Evolutionary conservation across 2,113 vertebrate genomes (phyloP).

Genomic region (Egretta garzetta): DNA sequence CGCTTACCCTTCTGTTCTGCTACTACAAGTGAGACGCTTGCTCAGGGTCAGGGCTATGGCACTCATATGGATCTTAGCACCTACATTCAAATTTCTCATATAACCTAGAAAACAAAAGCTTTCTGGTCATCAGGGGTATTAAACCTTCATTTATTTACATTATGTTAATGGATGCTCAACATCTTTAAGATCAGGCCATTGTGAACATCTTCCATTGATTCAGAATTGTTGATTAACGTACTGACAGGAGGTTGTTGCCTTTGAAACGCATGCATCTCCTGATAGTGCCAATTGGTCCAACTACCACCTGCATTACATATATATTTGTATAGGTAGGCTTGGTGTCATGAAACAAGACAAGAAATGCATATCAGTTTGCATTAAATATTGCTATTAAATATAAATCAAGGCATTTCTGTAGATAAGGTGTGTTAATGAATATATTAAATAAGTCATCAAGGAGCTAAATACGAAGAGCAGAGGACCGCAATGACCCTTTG

Average conservation of each 20-base stretch:
- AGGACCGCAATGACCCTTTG: background rate
- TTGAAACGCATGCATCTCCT: background rate
- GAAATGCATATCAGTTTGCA: constrained; percentile 1
- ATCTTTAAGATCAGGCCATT: background rate
- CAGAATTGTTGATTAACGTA: background rate
- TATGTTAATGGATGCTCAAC: background rate
- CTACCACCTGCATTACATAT: background rate
- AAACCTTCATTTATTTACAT: background rate
- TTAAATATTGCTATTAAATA: constrained; percentile 22
- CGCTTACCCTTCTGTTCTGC: background rate
- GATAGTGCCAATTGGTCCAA: background rate
- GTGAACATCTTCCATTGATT: background rate
- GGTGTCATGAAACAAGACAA: background rate
- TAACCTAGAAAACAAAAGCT: background rate
- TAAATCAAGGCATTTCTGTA: background rate
- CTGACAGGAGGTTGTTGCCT: rapidly evolving
- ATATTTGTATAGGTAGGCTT: background rate
- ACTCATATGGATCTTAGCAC: background rate
- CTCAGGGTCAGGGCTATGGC: background rate
- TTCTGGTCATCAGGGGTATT: background rate
- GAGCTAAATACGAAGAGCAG: constrained; percentile 40
- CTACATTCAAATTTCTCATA: background rate
- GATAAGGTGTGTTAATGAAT: constrained; percentile 35
- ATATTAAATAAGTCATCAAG: constrained; percentile 22
- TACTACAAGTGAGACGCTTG: background rate